Evolutionary conservation across 2,113 vertebrate species (phyloP), one percentile per base, ranked within the genome.

Genomic region (Dolichotis patagonum): DNA sequence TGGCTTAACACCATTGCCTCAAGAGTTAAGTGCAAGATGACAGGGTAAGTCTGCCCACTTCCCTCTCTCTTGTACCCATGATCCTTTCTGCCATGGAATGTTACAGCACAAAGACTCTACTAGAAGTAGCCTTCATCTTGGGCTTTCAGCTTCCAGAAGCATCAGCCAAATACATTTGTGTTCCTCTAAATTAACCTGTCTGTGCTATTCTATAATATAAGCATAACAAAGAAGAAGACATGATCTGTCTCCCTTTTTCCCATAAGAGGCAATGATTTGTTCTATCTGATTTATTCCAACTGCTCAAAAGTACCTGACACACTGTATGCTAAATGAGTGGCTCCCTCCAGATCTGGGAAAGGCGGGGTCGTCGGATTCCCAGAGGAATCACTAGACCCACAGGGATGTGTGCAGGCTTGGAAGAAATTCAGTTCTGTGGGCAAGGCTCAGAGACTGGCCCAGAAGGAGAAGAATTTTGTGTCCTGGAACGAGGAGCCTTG

Each of bases 311-410:
- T 28, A 22, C 5, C 22, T 49, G 26, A 5, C 63, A 35, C 20
- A 5, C 8, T n/a, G 14, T 0, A 0, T 13, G 30, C 20, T 12
- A n/a, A 46, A 5, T 17, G 46, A 32, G 7, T 22, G 32, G 13
- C 2, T 16, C 69, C 28, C 49, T 22, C 65, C 14, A 19, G 56
- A 85, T 26, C 7, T 17, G 14, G 32, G 52, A 67, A 83, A n/a
- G 32, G 12, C 20, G 35, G 28, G 35, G 12, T n/a, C 30, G 22
- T 62, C 4, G 2, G 46, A 35, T 52, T n/a, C n/a, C n/a, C 8
- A 3, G 58, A 84, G 80, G 65, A 35, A 81, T 2, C 20, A 22
- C 54, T 41, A 43, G 28, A 52, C 41, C 84, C 63, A 46, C 7
- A n/a, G 52, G 54, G 41, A 63, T 43, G 32, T 38, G 13, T 30